Base-by-base conservation (phyloP, 2,888 invertebrate species). In the Aphrophora alni region DNA sequence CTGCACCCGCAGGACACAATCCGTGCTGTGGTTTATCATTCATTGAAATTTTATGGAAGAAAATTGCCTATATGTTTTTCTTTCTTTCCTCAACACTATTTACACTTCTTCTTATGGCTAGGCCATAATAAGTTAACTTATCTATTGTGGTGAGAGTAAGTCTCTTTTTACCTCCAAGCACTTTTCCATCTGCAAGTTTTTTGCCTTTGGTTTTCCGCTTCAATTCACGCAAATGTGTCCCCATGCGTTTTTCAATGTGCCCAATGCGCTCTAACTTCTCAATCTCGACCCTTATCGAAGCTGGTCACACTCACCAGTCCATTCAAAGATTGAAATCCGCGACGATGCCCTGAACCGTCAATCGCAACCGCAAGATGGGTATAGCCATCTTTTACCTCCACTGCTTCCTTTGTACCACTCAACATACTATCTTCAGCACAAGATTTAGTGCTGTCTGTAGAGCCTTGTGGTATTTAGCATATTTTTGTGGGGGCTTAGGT, bases 31-130 rank as follows among this genome's bases (percentile, higher is more conserved):
- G 85, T 12, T 84, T 80, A 73, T 83, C 83, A 38, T 85, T 83
- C 0, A 85, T 82, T 10, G 85, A 86, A 73, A 51, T 59, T 75
- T 82, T 83, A 76, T 86, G 85, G 27, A 81, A 83, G 74, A 82
- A 86, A 10, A 82, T 83, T 5, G 86, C 85, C 85, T 85, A 86
- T 59, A 86, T 81, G 3, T 81, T 85, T 75, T 83, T 83, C 73
- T 84, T 85, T 84, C 85, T 85, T 17, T 82, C 78, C 71, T 84
- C 84, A 10, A 83, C 68, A 21, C 82, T 82, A 75, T 84, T 21
- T 14, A 82, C 70, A 80, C 84, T 83, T 17, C 83, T 77, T 51
- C 84, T 80, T 70, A 86, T 86, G 14, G 85, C 85, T 17, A 84
- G 70, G 21, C 85, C 85, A 81, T 86, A 86, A 81, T 83, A 86